A percentile compares a stretch with the other conserved stretches of the same genome.
Evolutionary conservation across 2,888 invertebrate genomes (phyloP).

Genomic region (Cephalotes varians): DNA sequence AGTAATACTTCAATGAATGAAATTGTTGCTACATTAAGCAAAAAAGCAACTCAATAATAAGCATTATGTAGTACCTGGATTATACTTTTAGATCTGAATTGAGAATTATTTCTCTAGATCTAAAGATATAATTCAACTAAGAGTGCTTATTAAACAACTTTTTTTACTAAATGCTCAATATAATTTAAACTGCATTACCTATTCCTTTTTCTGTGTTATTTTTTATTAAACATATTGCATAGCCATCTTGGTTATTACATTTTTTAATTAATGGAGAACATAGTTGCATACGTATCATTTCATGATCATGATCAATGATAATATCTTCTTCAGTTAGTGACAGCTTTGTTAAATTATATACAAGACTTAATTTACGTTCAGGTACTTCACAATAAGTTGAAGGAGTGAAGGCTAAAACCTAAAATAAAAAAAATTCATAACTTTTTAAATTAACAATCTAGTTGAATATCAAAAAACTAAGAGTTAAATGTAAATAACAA

Average conservation of each 20-base stretch:
- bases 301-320: slow-evolving; percentile 53
- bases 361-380: slow-evolving; percentile 48
- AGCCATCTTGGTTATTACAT: slow-evolving; percentile 75
- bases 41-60: too few relatives aligned
- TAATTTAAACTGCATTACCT: slow-evolving; percentile 67
- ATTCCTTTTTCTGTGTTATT: slow-evolving; percentile 76
- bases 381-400: slow-evolving; percentile 57
- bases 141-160: too few relatives aligned
- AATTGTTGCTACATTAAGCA: too few relatives aligned
- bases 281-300: slow-evolving; percentile 72
- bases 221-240: slow-evolving; percentile 76
- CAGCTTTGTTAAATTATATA: slow-evolving; percentile 71
- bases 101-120: too few relatives aligned
- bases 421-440: not conserved
- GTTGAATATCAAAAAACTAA: not conserved
- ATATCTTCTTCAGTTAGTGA: slow-evolving; percentile 60
- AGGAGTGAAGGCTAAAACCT: slow-evolving; percentile 29
- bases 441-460: not conserved
- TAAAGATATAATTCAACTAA: too few relatives aligned
- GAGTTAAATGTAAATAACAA: not conserved
- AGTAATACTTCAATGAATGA: not conserved
- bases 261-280: slow-evolving; percentile 73
- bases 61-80: too few relatives aligned
- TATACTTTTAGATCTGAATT: too few relatives aligned
- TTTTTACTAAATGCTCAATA: too few relatives aligned